Evolutionary conservation across 2,797 vertebrate genomes (phyloP), one percentile per base, ranked within the genome.

Genomic region (Halcyon leucocephala): DNA sequence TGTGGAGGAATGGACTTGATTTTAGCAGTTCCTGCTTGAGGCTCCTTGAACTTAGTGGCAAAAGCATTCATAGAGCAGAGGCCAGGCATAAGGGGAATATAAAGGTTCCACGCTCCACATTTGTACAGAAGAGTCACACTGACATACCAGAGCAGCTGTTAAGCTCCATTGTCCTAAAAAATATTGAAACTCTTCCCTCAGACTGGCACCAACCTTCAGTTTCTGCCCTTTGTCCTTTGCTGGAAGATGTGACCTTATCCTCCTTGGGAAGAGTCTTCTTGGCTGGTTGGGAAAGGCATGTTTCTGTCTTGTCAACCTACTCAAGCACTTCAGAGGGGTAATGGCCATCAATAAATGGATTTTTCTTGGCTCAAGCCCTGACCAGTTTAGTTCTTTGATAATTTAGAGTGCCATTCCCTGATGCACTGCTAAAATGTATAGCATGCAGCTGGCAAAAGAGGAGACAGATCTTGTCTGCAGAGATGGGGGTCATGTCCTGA

Each of bases 401-500:
- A 96, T 93, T 87, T 90, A 92, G 81, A 49, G 76, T 70, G 88
- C 79, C 73, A 15, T 81, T 95, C 84, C 71, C 65, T 89, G 88
- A 94, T 28, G n/a, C 6, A 22, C 92, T 62, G 87, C 92, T 91
- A 18, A 42, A 87, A 95, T 42, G 61, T 39, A 61, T 61, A 57
- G 76, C 52, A 5, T 78, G 60, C 52, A 66, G 66, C 83, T 81
- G 66, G 60, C 3, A 14, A 37, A 54, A 95, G 71, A 77, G 89
- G 93, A 84, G 78, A 39, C 72, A 84, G 86, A 60, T 39, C 66
- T 73, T 11, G 13, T 82, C 82, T 83, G 71, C 4, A 3, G 94
- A 93, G 92, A 94, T 94, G 91, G 60, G 90, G 83, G 79, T 95
- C 89, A 13, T 41, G 86, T 92, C 83, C 91, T 90, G 67, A 21